These are phyloP conservation scores for Perccottus glenii DNA, from an alignment of 2,113 vertebrate species.

Conservation along the genomic window DNA sequence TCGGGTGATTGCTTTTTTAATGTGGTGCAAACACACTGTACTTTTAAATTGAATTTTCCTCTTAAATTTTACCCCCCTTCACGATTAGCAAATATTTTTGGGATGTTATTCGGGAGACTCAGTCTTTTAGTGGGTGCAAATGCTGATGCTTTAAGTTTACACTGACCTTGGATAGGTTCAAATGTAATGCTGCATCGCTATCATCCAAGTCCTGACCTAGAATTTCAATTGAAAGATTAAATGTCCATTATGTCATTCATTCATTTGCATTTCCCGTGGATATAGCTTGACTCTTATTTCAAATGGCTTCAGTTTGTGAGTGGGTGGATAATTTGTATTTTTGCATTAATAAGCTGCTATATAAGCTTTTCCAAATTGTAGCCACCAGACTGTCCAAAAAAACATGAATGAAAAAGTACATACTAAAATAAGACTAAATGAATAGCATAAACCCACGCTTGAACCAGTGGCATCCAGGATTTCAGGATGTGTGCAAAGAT, in stretches of 20 bases:
- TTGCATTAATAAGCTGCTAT: slow-evolving; percentile 3
- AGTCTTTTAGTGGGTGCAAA: no score
- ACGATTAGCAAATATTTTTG: no score
- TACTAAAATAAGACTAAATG: not conserved
- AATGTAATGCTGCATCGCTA: not conserved
- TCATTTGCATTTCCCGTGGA: slow-evolving; percentile 22
- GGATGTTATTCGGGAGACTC: no score
- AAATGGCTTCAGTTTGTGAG: slow-evolving; percentile 36
- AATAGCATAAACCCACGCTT: not conserved
- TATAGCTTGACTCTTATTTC: slow-evolving; percentile 16
- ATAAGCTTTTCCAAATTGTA: slow-evolving; percentile 26
- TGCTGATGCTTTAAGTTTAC: no score
- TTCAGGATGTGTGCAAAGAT: not conserved
- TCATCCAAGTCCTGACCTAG: not conserved
- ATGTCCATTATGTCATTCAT: slow-evolving; percentile 32
- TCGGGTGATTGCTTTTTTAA: no score
- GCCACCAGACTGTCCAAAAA: slow-evolving; percentile 10
- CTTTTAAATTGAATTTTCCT: no score
- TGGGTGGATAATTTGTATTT: slow-evolving; percentile 24
- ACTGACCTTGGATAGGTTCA: no score
- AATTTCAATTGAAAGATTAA: slow-evolving; percentile 17
- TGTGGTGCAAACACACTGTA: no score
- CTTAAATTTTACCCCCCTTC: no score
- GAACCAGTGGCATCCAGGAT: not conserved
- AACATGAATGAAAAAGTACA: not conserved